Conservation (phyloP, 2,888 invertebrate species). For the Pemphredon lugubris region DNA sequence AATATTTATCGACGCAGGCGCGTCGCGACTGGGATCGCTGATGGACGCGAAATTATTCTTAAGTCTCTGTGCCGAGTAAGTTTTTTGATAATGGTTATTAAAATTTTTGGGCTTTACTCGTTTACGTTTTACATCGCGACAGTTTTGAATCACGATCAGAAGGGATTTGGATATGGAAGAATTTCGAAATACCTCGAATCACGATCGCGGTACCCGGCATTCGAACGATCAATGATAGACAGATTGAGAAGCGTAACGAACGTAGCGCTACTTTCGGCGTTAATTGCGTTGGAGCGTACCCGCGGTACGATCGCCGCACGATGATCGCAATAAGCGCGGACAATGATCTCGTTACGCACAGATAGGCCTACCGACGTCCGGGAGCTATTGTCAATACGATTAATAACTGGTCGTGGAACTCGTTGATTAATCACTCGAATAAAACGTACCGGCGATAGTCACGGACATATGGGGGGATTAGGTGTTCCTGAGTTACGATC, state of each 20-base stretch:
- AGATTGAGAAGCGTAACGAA: slow-evolving; percentile 1
- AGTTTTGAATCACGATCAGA: too few relatives aligned
- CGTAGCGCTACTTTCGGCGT: slow-evolving; percentile 10
- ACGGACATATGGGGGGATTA: slow-evolving; percentile 61
- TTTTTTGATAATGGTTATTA: too few relatives aligned
- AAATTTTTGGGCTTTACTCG: too few relatives aligned
- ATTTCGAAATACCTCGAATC: too few relatives aligned
- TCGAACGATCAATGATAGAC: too few relatives aligned
- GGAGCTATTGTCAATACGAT: slow-evolving; percentile 51
- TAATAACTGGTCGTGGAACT: slow-evolving; percentile 54
- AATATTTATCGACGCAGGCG: background rate
- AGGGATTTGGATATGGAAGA: too few relatives aligned
- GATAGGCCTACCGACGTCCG: slow-evolving; percentile 35
- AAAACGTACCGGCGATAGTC: slow-evolving; percentile 29
- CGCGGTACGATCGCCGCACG: slow-evolving; percentile 23
- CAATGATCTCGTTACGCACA: slow-evolving; percentile 54
- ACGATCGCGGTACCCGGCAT: too few relatives aligned
- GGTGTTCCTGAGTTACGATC: slow-evolving; percentile 61
- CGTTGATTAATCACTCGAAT: slow-evolving; percentile 60
- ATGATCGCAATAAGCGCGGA: slow-evolving; percentile 34
- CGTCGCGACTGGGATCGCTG: background rate
- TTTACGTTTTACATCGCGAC: too few relatives aligned
- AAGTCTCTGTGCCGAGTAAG: too few relatives aligned
- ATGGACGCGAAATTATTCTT: too few relatives aligned
- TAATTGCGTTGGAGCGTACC: slow-evolving; percentile 36